Percentiles rank a stretch among this genome's conserved stretches.
Evolutionary conservation across 1,140 invertebrate species (phyloP).

Genomic region (Drosophila littoralis): DNA sequence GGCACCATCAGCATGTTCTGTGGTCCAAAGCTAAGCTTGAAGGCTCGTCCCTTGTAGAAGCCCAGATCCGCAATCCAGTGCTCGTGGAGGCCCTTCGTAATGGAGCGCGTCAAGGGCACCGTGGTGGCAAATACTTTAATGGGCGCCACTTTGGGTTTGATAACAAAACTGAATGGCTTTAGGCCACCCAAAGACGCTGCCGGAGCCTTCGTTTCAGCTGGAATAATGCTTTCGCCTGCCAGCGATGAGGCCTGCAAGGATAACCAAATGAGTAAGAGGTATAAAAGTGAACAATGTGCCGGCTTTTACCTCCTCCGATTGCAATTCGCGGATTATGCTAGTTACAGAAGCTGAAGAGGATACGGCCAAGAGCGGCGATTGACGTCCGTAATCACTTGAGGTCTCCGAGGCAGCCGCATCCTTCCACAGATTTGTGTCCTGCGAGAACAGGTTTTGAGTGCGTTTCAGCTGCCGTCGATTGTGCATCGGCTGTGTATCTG

Average conservation of each 20-base stretch:
- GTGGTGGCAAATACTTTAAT: slow-evolving; percentile 84
- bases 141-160: slow-evolving; percentile 77
- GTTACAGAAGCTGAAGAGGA: slow-evolving; percentile 68
- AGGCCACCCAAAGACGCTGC: not conserved
- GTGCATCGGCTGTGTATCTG: slow-evolving; percentile 4
- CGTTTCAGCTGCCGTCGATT: not conserved
- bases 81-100: slow-evolving; percentile 85
- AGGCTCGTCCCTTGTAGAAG: slow-evolving; percentile 88
- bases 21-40: slow-evolving; percentile 91
- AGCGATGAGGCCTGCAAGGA: slow-evolving; percentile 53
- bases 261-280: not conserved
- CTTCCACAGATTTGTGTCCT: slow-evolving; percentile 45
- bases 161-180: slow-evolving; percentile 57
- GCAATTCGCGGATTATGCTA: slow-evolving; percentile 60
- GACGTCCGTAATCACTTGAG: slow-evolving; percentile 69
- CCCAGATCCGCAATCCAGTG: slow-evolving; percentile 88
- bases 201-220: slow-evolving; percentile 9
- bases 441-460: slow-evolving; percentile 15
- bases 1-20: slow-evolving; percentile 86
- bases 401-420: slow-evolving; percentile 55
- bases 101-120: slow-evolving; percentile 84
- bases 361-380: slow-evolving; percentile 44
- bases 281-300: not conserved
- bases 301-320: slow-evolving; percentile 55
- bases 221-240: slow-evolving; percentile 41